Evolutionary conservation across 2,113 vertebrate genomes (phyloP).

Genomic region (Lepisosteus oculatus): DNA sequence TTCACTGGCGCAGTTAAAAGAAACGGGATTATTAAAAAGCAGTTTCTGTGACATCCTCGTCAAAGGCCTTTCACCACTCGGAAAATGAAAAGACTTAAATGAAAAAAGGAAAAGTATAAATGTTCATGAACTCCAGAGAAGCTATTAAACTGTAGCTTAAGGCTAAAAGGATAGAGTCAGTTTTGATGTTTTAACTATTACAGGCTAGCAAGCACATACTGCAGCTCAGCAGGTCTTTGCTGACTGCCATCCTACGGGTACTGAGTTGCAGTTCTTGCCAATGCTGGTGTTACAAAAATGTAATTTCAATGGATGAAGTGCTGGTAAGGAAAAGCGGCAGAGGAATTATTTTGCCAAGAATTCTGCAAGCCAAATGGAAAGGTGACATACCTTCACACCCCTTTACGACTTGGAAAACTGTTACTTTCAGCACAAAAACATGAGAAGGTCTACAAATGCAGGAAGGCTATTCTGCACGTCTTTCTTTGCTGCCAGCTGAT

Average conservation of each 20-base stretch:
- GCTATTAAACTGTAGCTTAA: conserved; percentile 75
- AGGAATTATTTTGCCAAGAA: no score
- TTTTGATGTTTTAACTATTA: conserved; percentile 75
- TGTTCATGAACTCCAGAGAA: conserved; percentile 66
- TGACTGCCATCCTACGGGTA: no score
- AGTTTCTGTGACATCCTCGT: conserved; percentile 75
- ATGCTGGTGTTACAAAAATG: no score
- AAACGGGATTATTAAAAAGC: conserved; percentile 73
- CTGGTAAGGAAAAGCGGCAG: no score
- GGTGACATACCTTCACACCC: no score
- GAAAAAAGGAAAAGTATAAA: conserved; percentile 48
- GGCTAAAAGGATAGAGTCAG: conserved; percentile 64
- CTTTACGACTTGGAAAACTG: no score
- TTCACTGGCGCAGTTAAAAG: conserved; percentile 66
- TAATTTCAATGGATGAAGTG: no score
- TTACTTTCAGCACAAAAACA: no score
- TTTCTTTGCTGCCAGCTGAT: no score
- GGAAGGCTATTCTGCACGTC: no score
- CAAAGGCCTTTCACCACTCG: conserved; percentile 58
- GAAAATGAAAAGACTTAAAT: conserved; percentile 18
- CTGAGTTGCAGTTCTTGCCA: background rate
- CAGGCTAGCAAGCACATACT: conserved; percentile 15
- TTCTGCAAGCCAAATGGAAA: no score
- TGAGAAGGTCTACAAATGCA: no score
- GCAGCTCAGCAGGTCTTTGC: background rate